Evolutionary conservation across 1,140 invertebrate species (phyloP).

Genomic region (Drosophila sechellia): DNA sequence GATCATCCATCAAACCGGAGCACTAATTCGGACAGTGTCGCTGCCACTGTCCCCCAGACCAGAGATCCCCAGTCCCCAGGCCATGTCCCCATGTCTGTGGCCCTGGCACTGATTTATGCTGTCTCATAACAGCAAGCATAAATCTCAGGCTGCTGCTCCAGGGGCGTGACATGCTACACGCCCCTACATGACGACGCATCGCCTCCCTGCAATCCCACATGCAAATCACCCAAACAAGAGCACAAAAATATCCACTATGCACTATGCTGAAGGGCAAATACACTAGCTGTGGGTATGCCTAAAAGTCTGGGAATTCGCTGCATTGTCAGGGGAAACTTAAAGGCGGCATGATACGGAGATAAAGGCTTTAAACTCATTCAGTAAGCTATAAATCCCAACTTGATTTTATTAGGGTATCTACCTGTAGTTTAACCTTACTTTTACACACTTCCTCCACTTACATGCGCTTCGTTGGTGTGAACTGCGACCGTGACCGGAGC

Average conservation of each 20-base stretch:
- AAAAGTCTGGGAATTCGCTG: background rate
- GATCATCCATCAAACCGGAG: constrained; percentile 57
- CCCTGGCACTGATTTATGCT: constrained; percentile 74
- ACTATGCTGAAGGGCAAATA: constrained; percentile 11
- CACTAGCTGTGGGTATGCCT: constrained; percentile 12
- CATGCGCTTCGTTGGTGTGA: constrained; percentile 84
- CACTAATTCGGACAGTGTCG: constrained; percentile 41
- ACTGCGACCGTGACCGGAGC: constrained; percentile 84
- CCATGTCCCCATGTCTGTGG: constrained; percentile 39
- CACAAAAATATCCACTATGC: constrained; percentile 17
- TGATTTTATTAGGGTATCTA: background rate
- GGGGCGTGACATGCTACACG: constrained; percentile 59
- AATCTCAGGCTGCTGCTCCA: constrained; percentile 59
- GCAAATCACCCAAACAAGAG: constrained; percentile 28
- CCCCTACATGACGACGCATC: constrained; percentile 36
- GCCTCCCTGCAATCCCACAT: constrained; percentile 21
- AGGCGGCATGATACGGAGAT: too few relatives aligned
- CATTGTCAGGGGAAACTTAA: background rate
- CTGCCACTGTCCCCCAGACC: constrained; percentile 10
- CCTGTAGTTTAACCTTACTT: background rate
- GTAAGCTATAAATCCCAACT: too few relatives aligned
- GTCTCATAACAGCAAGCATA: constrained; percentile 78
- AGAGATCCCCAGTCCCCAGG: constrained; percentile 12
- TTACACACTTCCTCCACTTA: constrained; percentile 58
- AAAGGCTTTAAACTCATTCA: background rate